These are phyloP conservation scores for Thunnus maccoyii DNA, from an alignment of 2,113 vertebrate genomes.

Conservation along the genomic window DNA sequence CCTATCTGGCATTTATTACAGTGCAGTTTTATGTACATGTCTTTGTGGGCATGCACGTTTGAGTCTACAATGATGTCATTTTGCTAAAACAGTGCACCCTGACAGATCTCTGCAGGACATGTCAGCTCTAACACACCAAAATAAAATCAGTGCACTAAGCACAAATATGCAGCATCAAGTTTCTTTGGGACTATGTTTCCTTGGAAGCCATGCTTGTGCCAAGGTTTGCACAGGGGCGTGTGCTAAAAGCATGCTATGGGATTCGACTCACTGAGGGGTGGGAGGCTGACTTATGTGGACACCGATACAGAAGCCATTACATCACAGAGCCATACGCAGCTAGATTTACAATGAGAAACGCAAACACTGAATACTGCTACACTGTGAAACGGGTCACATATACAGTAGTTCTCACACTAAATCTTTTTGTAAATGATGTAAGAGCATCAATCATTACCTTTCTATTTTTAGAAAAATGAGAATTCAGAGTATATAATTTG, in stretches of 20 bases:
- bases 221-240: constrained; percentile 14
- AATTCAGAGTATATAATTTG: too few relatives aligned
- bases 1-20: constrained; percentile 33
- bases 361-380: not conserved
- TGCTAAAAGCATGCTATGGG: constrained; percentile 43
- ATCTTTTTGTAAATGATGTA: not conserved
- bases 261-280: constrained; percentile 27
- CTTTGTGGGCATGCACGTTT: constrained; percentile 20
- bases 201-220: constrained; percentile 33
- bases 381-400: not conserved
- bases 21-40: constrained; percentile 26
- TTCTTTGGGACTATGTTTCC: constrained; percentile 61
- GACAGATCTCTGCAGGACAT: constrained; percentile 22
- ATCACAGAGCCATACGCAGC: constrained; percentile 22
- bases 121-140: constrained; percentile 51
- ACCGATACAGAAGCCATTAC: constrained; percentile 24
- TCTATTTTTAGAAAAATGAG: too few relatives aligned
- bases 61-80: constrained; percentile 29
- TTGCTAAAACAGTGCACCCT: constrained; percentile 19
- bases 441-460: too few relatives aligned
- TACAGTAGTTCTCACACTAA: not conserved
- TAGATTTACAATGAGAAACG: constrained; percentile 3
- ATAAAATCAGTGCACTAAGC: constrained; percentile 60
- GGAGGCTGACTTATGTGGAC: constrained; percentile 11
- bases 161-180: constrained; percentile 60